A percentile compares a stretch with the other conserved stretches of the same genome.
Evolutionary conservation across 1,140 invertebrate genomes (phyloP).

Genomic region (Apis florea): DNA sequence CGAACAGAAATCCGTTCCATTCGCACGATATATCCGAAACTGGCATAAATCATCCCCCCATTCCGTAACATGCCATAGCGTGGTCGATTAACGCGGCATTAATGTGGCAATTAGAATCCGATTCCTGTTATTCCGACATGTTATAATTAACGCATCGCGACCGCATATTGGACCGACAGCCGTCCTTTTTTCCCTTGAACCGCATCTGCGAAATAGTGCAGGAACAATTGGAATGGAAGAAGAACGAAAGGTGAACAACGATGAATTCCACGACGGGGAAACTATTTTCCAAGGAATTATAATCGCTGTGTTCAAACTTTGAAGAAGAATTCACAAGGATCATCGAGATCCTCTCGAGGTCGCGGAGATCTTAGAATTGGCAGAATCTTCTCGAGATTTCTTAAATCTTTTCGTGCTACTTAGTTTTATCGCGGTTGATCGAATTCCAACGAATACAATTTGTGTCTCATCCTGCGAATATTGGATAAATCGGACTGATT

Average conservation of each 20-base stretch:
- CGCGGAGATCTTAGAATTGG: not conserved
- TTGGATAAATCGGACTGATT: not conserved
- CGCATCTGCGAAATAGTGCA: too few species aligned
- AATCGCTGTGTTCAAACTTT: not conserved
- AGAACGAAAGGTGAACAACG: too few species aligned
- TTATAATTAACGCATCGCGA: slow-evolving; percentile 12
- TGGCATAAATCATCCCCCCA: slow-evolving; percentile 28
- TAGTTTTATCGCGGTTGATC: not conserved
- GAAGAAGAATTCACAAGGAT: not conserved
- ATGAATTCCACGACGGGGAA: too few species aligned
- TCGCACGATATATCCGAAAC: not conserved
- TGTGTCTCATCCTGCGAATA: not conserved
- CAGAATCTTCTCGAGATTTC: not conserved
- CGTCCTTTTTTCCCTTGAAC: not conserved
- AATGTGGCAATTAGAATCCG: slow-evolving; percentile 38
- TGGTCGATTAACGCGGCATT: slow-evolving; percentile 37
- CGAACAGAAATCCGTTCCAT: not conserved
- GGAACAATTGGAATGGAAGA: not conserved
- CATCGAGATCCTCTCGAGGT: not conserved
- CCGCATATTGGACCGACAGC: not conserved
- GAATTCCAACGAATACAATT: not conserved
- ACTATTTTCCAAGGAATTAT: too few species aligned
- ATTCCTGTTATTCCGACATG: slow-evolving; percentile 24
- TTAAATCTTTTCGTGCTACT: too few species aligned
- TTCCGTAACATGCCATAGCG: not conserved